Conservation (phyloP, 1,140 invertebrate genomes). For the Drosophila subobscura region DNA sequence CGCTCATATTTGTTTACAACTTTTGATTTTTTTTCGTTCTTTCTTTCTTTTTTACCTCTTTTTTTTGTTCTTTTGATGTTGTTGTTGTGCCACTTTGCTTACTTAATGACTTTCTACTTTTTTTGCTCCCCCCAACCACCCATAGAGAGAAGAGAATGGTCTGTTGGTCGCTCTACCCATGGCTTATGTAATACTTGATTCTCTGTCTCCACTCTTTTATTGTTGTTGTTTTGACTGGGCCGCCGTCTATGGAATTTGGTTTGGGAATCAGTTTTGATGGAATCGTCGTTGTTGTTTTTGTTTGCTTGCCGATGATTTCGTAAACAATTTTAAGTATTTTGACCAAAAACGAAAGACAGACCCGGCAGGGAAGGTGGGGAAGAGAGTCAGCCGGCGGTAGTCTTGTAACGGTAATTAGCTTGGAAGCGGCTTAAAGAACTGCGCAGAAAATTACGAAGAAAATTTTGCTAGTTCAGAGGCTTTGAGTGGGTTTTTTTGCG, state of each 20-base stretch:
- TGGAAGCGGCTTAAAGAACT: slow-evolving; percentile 34
- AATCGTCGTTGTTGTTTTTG: slow-evolving; percentile 32
- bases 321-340: slow-evolving; percentile 56
- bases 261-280: slow-evolving; percentile 7
- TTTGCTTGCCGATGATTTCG: slow-evolving; percentile 30
- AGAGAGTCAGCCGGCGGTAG: not conserved
- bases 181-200: slow-evolving; percentile 56
- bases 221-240: slow-evolving; percentile 35
- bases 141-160: slow-evolving; percentile 4
- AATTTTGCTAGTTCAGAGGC: slow-evolving; percentile 3
- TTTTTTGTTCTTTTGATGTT: slow-evolving; percentile 38
- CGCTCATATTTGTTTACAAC: slow-evolving; percentile 61
- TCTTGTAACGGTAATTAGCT: slow-evolving; percentile 64
- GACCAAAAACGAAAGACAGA: slow-evolving; percentile 22
- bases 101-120: slow-evolving; percentile 49
- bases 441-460: slow-evolving; percentile 10
- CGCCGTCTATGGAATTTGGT: slow-evolving; percentile 28
- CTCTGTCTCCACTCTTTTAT: slow-evolving; percentile 1
- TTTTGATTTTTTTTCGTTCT: slow-evolving; percentile 61
- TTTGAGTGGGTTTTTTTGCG: not conserved
- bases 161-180: too few relatives aligned
- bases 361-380: slow-evolving; percentile 7
- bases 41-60: slow-evolving; percentile 50
- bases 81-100: slow-evolving; percentile 38
- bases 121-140: not conserved